These are phyloP conservation scores for Siderastrea radians DNA, from an alignment of 92 coral and sea anemone species.

Conservation along the genomic window DNA sequence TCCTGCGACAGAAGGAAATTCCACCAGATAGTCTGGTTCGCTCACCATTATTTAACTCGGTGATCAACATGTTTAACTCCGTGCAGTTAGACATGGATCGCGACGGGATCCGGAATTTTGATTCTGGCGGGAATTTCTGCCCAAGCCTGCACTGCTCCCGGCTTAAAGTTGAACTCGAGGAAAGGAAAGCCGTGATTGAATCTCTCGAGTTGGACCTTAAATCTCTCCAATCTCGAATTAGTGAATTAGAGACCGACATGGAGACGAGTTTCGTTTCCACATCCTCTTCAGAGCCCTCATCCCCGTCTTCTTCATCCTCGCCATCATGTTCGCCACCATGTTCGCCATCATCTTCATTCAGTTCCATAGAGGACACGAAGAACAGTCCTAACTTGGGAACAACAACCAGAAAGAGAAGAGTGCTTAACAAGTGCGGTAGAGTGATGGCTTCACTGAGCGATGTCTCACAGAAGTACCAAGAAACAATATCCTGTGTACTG, in stretches of 20 bases:
- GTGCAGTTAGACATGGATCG: conserved; percentile 29
- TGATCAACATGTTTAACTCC: conserved; percentile 34
- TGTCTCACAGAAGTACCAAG: neutral
- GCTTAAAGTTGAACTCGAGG: conserved; percentile 20
- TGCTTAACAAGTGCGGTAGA: conserved; percentile 12
- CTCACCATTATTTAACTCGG: conserved; percentile 17
- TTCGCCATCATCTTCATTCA: neutral
- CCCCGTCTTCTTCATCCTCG: neutral
- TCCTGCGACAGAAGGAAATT: conserved; percentile 35
- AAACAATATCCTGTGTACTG: conserved; percentile 35
- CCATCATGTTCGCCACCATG: neutral
- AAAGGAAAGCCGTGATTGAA: conserved; percentile 6
- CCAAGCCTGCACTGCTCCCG: neutral
- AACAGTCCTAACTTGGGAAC: neutral
- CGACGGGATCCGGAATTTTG: conserved; percentile 14
- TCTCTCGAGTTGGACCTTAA: conserved; percentile 11
- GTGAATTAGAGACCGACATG: conserved; percentile 4
- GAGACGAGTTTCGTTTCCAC: neutral
- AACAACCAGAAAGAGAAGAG: conserved; percentile 26
- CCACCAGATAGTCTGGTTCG: conserved; percentile 23
- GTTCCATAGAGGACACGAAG: conserved; percentile 4
- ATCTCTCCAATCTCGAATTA: conserved; percentile 6
- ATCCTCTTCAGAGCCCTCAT: neutral
- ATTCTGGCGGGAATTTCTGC: conserved; percentile 40
- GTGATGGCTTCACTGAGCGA: conserved; percentile 27